Percentiles rank a stretch among this genome's conserved stretches.
Evolutionary conservation across 2,797 vertebrate genomes (phyloP).

Genomic region (Cossypha heuglini): DNA sequence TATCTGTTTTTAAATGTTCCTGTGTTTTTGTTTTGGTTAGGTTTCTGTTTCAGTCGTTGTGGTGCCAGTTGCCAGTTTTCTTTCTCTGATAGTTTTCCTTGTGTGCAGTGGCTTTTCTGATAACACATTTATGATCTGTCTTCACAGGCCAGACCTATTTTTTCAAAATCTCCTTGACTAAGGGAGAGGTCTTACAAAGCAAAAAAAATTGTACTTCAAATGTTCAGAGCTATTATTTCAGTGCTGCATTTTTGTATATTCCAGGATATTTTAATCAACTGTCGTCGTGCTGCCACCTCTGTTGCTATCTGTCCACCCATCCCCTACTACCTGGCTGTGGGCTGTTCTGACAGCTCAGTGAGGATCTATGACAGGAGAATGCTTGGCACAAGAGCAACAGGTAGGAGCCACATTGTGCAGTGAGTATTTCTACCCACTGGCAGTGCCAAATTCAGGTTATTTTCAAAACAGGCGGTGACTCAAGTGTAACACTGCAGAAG

Average conservation of each 20-base stretch:
- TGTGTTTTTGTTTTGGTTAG: not conserved
- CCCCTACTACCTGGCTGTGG: conserved; percentile 95
- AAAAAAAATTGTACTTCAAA: not conserved
- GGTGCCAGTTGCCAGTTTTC: not conserved
- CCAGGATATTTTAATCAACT: conserved; percentile 98
- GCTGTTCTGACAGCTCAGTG: conserved; percentile 97
- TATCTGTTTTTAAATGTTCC: not conserved
- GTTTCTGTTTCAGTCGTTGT: not conserved
- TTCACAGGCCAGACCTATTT: not conserved
- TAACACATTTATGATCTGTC: not conserved
- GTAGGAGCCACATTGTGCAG: conserved; percentile 64
- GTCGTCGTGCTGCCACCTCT: conserved; percentile 93
- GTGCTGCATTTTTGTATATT: conserved; percentile 10
- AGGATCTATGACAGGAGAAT: conserved; percentile 95
- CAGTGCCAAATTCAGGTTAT: not conserved
- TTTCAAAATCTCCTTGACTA: not conserved
- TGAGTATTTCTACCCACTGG: not conserved
- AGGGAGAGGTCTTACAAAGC: not conserved
- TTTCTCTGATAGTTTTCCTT: not conserved
- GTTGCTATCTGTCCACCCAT: conserved; percentile 94
- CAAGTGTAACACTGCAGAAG: not conserved
- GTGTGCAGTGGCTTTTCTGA: not conserved
- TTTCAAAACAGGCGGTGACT: not conserved
- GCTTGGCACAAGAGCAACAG: conserved; percentile 95
- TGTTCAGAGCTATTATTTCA: not conserved